Percentiles rank a stretch among this genome's conserved stretches.
These are phyloP conservation scores for Orycteropus afer DNA, from an alignment of 2,113 vertebrate species.

Conservation along the genomic window DNA sequence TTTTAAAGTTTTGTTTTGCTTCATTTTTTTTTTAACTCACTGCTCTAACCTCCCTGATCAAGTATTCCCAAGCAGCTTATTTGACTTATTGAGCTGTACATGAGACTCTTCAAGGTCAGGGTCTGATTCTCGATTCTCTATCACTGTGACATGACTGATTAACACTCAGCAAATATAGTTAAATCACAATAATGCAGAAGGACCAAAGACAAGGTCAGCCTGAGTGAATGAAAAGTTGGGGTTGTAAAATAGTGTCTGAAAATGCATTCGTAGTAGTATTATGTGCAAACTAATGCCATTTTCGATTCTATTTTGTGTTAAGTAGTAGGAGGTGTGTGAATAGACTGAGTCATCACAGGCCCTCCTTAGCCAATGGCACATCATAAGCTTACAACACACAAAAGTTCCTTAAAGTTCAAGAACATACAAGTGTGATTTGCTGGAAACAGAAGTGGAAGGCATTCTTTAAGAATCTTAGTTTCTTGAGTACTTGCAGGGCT, in stretches of 20 bases:
- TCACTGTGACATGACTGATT: conserved; percentile 51
- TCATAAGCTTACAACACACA: not conserved
- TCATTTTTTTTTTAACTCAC: not conserved
- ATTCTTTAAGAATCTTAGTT: conserved; percentile 34
- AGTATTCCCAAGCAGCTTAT: not conserved
- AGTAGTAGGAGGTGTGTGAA: not conserved
- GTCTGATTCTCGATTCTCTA: conserved; percentile 44
- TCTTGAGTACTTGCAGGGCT: not conserved
- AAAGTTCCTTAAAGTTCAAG: conserved; percentile 8
- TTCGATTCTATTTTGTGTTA: not conserved
- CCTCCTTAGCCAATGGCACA: not conserved
- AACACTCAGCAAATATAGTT: not conserved
- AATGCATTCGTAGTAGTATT: not conserved
- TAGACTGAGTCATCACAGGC: not conserved
- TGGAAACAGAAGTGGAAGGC: conserved; percentile 20
- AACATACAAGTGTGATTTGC: conserved; percentile 20
- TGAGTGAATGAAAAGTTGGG: conserved; percentile 51
- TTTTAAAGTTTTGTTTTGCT: conserved; percentile 51
- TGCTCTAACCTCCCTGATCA: conserved; percentile 13
- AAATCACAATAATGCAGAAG: conserved; percentile 38
- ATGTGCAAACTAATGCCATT: not conserved
- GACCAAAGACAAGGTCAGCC: not conserved
- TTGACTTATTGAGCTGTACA: conserved; percentile 22
- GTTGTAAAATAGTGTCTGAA: not conserved
- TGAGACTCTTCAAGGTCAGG: conserved; percentile 39